Conservation (phyloP, 2,113 vertebrate genomes). For the Laticauda laticaudata region DNA sequence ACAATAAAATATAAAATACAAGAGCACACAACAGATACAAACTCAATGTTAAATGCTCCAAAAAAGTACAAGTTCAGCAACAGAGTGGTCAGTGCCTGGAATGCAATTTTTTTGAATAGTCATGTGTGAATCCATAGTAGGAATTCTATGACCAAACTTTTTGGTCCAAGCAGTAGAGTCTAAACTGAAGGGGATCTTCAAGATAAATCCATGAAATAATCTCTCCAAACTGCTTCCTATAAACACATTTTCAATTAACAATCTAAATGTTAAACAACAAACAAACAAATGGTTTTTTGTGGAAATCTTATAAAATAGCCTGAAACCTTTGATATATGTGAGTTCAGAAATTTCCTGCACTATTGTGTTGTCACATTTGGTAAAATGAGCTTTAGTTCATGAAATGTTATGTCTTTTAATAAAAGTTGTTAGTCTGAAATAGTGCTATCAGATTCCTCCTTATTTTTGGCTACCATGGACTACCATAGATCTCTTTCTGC, state of each 20-base stretch:
- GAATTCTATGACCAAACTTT: background rate
- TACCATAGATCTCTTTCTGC: background rate
- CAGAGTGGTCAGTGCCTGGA: too few relatives aligned
- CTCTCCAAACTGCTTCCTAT: background rate
- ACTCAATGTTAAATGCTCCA: too few relatives aligned
- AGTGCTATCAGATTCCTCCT: background rate
- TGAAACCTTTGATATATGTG: background rate
- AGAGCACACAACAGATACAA: too few relatives aligned
- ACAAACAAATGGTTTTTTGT: background rate
- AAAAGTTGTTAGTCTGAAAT: background rate
- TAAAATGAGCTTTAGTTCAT: background rate
- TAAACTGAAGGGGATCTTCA: background rate
- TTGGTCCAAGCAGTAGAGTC: background rate
- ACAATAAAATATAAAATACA: too few relatives aligned
- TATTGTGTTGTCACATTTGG: background rate
- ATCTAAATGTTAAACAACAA: background rate
- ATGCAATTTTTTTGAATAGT: constrained; percentile 20
- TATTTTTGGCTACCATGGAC: background rate
- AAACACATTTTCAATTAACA: background rate
- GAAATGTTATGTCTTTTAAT: background rate
- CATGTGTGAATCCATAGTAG: background rate
- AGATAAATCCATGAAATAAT: background rate
- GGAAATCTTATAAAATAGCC: background rate
- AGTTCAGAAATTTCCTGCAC: background rate
- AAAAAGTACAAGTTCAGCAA: too few relatives aligned